Percentiles rank a stretch among this genome's conserved stretches.
Conservation (phyloP, 53 echinoderm and acorn worm genomes). For the Actinopyga echinites region DNA sequence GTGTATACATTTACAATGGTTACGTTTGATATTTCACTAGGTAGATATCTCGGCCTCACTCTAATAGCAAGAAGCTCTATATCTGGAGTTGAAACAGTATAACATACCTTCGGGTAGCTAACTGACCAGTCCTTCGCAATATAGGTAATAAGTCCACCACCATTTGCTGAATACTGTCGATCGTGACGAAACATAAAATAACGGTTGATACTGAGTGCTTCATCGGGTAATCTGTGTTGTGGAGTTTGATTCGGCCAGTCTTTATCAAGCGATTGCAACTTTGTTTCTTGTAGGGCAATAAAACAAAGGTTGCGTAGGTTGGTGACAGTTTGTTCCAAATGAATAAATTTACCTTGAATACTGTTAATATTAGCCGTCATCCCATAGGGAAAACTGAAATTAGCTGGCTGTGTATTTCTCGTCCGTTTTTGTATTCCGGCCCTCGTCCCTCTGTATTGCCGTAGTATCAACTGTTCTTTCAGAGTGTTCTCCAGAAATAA, state of each 20-base stretch:
- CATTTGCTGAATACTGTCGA: background rate
- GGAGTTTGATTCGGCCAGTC: background rate
- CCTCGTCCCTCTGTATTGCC: background rate
- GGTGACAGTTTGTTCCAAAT: constrained; percentile 24
- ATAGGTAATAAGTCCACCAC: constrained; percentile 24
- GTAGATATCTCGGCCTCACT: constrained; percentile 5
- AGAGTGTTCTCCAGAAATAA: no score
- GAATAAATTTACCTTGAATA: no score
- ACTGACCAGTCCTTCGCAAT: constrained; percentile 24
- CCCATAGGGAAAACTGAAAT: constrained; percentile 1
- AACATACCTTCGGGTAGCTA: constrained; percentile 27
- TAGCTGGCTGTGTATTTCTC: background rate
- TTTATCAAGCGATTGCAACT: background rate
- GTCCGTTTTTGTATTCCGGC: background rate
- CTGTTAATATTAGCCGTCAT: constrained; percentile 15
- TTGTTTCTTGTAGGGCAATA: no score
- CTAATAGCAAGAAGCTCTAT: constrained; percentile 23
- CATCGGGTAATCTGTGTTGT: background rate
- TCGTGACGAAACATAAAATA: constrained; percentile 7
- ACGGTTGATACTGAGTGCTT: background rate
- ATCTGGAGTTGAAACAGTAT: background rate
- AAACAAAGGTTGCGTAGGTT: background rate
- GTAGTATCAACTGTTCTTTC: background rate
- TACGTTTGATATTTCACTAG: no score
- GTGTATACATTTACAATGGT: constrained; percentile 22